phyloP scores from a whole-genome alignment of 2,888 invertebrate species.

The Strigamia transsilvanica region DNA sequence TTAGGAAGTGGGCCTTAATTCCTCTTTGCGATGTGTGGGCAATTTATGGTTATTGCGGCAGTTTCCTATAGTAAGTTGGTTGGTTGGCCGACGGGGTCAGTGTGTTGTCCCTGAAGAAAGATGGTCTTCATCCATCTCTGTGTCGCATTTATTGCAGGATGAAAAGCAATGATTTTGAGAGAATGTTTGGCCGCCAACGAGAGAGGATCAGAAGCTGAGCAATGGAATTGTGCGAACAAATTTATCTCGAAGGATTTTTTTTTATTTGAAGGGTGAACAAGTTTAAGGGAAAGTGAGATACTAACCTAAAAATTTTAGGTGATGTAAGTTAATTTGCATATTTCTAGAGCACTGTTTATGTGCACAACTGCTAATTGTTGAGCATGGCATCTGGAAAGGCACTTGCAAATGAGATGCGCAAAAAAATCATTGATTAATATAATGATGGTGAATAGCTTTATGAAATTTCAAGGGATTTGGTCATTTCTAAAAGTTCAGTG shows the following conservation, averaged over 20 bases:
- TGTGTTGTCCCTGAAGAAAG: conserved; percentile 27
- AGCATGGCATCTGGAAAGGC: no score
- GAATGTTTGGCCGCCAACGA: neutral
- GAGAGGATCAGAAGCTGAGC: neutral
- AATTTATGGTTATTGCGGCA: conserved; percentile 26
- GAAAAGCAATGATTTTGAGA: conserved; percentile 23
- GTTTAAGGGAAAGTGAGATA: neutral
- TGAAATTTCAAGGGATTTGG: no score
- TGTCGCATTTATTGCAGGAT: conserved; percentile 27
- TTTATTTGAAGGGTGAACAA: neutral
- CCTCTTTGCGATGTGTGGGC: conserved; percentile 3
- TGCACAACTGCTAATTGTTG: no score
- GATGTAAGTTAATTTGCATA: no score
- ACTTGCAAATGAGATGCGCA: no score
- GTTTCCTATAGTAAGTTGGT: conserved; percentile 1
- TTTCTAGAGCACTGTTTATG: no score
- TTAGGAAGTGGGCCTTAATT: conserved; percentile 17
- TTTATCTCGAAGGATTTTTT: neutral
- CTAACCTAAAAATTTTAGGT: no score
- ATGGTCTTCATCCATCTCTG: conserved; percentile 1
- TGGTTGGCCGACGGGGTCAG: conserved; percentile 1
- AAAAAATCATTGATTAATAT: no score
- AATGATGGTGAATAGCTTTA: no score
- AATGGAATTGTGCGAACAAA: neutral
- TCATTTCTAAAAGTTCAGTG: no score